These are phyloP conservation scores for Phrixothrix hirtus DNA, from an alignment of 2,888 invertebrate species.

Conservation along the genomic window DNA sequence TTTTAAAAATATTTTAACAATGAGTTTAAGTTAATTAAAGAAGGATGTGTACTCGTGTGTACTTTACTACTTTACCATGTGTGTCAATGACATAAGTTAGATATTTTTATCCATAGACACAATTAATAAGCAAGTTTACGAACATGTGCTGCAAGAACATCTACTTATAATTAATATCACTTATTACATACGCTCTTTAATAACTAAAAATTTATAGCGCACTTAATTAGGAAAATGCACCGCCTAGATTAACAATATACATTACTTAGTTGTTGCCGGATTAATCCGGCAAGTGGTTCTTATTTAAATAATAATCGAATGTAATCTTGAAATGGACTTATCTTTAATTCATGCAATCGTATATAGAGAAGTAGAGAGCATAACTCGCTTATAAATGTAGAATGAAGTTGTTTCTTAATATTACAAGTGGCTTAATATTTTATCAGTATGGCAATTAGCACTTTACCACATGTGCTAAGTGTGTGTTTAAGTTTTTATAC, in stretches of 20 bases:
- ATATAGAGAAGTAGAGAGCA: constrained; percentile 18
- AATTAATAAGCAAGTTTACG: constrained; percentile 1
- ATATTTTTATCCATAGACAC: neutral
- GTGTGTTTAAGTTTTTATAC: constrained; percentile 25
- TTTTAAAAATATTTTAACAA: too few relatives aligned
- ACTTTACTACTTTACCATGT: too few relatives aligned
- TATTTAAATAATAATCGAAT: constrained; percentile 38
- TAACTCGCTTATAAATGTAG: constrained; percentile 24
- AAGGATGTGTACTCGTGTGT: too few relatives aligned
- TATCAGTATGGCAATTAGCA: constrained; percentile 34
- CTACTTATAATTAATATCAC: neutral
- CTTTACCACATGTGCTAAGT: constrained; percentile 29
- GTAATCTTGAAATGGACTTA: constrained; percentile 37
- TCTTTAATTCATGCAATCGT: constrained; percentile 38
- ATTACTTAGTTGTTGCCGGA: constrained; percentile 13
- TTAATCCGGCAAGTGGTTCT: constrained; percentile 20
- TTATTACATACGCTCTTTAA: neutral
- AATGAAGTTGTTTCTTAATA: constrained; percentile 31
- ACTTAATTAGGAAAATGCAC: constrained; percentile 14
- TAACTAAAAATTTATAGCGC: constrained; percentile 9
- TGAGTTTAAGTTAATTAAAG: too few relatives aligned
- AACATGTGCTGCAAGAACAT: neutral
- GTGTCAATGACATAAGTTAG: neutral
- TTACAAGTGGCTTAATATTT: constrained; percentile 32
- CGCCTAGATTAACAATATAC: constrained; percentile 13